phyloP scores from a whole-genome alignment of 2,797 vertebrate genomes.

The Silurus aristotelis region DNA sequence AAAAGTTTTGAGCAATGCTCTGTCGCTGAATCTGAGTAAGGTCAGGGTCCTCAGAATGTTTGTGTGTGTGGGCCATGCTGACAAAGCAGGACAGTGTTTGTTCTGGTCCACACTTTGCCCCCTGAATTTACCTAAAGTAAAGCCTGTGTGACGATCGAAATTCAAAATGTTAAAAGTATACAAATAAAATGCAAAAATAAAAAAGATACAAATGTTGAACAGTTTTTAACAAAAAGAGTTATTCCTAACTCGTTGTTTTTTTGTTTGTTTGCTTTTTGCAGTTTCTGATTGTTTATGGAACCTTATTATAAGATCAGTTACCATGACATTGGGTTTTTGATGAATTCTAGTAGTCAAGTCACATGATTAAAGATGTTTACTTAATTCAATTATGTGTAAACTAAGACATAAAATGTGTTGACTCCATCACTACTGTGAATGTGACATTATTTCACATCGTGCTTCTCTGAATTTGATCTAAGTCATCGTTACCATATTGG shows the following conservation, averaged over 20 bases:
- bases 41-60: slow-evolving; percentile 55
- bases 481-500: neutral
- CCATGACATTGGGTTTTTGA: neutral
- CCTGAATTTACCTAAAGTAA: neutral
- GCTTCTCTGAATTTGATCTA: neutral
- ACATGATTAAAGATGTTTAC: neutral
- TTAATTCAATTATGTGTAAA: too few species aligned
- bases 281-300: neutral
- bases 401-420: too few species aligned
- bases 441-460: neutral
- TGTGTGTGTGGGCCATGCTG: slow-evolving; percentile 64
- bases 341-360: neutral
- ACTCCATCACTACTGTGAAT: slow-evolving; percentile 72
- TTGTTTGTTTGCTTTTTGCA: too few species aligned
- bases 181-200: too few species aligned
- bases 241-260: neutral
- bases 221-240: neutral
- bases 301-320: neutral
- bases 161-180: neutral
- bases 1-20: slow-evolving; percentile 31
- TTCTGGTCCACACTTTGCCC: slow-evolving; percentile 70
- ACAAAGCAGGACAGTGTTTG: slow-evolving; percentile 65
- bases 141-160: too few species aligned
- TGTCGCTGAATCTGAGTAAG: slow-evolving; percentile 24
- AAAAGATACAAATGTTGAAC: neutral